A percentile compares a stretch with the other conserved stretches of the same genome.
Conservation (phyloP, 2,113 vertebrate genomes). For the Dicrurus megarhynchus region DNA sequence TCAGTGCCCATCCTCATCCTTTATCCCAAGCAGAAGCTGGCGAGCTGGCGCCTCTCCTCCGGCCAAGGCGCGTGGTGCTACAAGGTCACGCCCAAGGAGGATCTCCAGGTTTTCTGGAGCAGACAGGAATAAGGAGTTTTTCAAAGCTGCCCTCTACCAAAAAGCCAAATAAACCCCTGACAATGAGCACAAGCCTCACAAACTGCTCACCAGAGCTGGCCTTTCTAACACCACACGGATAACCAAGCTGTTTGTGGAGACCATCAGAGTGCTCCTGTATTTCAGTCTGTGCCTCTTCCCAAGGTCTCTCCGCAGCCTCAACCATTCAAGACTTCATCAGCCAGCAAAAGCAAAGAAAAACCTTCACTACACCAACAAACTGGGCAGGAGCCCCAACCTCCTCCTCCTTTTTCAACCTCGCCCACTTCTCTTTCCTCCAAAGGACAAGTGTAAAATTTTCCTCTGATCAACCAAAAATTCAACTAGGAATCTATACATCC, state of each 20-base stretch:
- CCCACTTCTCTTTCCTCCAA: background rate
- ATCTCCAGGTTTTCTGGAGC: background rate
- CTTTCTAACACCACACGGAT: background rate
- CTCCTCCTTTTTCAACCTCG: background rate
- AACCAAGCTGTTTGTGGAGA: background rate
- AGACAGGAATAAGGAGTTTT: background rate
- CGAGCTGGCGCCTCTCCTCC: background rate
- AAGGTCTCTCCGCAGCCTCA: background rate
- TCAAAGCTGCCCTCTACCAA: background rate
- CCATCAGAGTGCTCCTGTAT: background rate
- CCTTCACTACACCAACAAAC: background rate
- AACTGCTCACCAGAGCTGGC: background rate
- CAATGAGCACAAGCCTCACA: background rate
- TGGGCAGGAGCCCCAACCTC: background rate
- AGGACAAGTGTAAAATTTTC: background rate
- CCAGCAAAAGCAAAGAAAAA: constrained; percentile 7
- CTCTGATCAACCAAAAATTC: background rate
- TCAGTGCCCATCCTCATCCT: constrained; percentile 16
- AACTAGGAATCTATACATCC: background rate
- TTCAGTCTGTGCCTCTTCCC: background rate
- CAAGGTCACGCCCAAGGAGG: constrained; percentile 44
- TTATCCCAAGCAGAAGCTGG: constrained; percentile 5
- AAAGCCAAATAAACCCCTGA: background rate
- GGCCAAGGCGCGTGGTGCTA: background rate
- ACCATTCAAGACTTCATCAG: background rate